phyloP scores from a whole-genome alignment of 2,113 vertebrate species.

The Oncorhynchus kisutch region DNA sequence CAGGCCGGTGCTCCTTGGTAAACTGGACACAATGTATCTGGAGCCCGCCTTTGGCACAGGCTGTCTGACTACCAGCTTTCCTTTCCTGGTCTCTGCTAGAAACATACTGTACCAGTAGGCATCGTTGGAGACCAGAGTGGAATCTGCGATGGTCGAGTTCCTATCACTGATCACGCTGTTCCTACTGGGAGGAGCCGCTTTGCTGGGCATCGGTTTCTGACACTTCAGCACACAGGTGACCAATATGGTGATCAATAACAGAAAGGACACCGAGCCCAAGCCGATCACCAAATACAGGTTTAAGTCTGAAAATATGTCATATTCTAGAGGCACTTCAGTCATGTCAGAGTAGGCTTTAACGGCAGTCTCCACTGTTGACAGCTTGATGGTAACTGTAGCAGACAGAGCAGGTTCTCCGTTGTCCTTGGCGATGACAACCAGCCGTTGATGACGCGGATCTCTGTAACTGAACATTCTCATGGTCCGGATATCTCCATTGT shows the following conservation, averaged over 20 bases:
- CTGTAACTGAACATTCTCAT: constrained; percentile 78
- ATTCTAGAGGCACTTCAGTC: constrained; percentile 73
- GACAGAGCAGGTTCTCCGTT: constrained; percentile 80
- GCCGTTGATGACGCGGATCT: constrained; percentile 68
- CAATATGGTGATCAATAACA: constrained; percentile 70
- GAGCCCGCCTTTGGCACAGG: constrained; percentile 59
- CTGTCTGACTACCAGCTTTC: constrained; percentile 53
- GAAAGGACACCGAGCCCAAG: constrained; percentile 70
- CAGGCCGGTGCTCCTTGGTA: constrained; percentile 61
- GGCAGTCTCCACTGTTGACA: constrained; percentile 80
- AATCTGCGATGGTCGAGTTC: constrained; percentile 67
- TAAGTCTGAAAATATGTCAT: constrained; percentile 54
- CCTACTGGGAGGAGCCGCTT: constrained; percentile 58
- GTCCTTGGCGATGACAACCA: constrained; percentile 78
- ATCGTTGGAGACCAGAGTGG: constrained; percentile 70
- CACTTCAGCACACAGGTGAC: constrained; percentile 64
- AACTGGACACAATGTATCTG: constrained; percentile 69
- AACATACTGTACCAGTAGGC: constrained; percentile 72
- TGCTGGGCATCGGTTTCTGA: constrained; percentile 51
- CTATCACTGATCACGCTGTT: constrained; percentile 70
- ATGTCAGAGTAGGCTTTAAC: constrained; percentile 80
- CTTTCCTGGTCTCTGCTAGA: constrained; percentile 54
- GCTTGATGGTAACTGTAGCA: constrained; percentile 79
- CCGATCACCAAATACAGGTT: constrained; percentile 66
- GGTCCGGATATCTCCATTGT: constrained; percentile 67